A percentile compares a stretch with the other conserved stretches of the same genome.
Evolutionary conservation across 2,113 vertebrate species (phyloP).

Genomic region (Amphiprion percula): DNA sequence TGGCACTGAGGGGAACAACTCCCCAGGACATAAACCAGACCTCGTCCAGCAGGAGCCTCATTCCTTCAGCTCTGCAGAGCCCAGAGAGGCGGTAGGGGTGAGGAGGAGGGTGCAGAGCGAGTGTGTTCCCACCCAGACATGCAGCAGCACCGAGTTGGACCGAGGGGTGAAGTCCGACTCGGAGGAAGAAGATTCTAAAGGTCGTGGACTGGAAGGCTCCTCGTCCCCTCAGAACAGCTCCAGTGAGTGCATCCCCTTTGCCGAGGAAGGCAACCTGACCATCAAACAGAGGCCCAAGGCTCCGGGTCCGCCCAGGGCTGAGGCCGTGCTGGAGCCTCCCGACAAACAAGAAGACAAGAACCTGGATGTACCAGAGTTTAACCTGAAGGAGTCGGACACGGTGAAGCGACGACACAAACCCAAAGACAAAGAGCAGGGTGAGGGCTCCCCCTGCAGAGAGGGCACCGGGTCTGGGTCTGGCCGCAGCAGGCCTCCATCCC

Average conservation of each 20-base stretch:
- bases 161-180: conserved; percentile 84
- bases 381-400: conserved; percentile 95
- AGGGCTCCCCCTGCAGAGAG: conserved; percentile 63
- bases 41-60: background rate
- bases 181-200: conserved; percentile 84
- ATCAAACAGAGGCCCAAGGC: conserved; percentile 98
- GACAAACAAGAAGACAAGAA: conserved; percentile 50
- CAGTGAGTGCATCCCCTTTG: conserved; percentile 96
- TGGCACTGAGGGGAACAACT: background rate
- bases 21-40: rapidly evolving
- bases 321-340: conserved; percentile 62
- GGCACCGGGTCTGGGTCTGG: conserved; percentile 47
- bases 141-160: conserved; percentile 16
- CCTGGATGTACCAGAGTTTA: conserved; percentile 88
- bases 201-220: conserved; percentile 59
- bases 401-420: conserved; percentile 93
- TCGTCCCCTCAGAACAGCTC: conserved; percentile 92
- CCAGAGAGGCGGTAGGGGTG: conserved; percentile 47
- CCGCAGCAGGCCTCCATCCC: conserved; percentile 30
- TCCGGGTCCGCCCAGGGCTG: conserved; percentile 72
- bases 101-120: conserved; percentile 88
- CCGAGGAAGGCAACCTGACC: conserved; percentile 96
- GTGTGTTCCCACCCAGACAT: conserved; percentile 66
- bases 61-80: conserved; percentile 7
- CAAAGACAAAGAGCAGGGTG: conserved; percentile 88